Evolutionary conservation across 2,797 vertebrate genomes (phyloP), one percentile per base, ranked within the genome.

Genomic region (Aeoliscus strigatus): DNA sequence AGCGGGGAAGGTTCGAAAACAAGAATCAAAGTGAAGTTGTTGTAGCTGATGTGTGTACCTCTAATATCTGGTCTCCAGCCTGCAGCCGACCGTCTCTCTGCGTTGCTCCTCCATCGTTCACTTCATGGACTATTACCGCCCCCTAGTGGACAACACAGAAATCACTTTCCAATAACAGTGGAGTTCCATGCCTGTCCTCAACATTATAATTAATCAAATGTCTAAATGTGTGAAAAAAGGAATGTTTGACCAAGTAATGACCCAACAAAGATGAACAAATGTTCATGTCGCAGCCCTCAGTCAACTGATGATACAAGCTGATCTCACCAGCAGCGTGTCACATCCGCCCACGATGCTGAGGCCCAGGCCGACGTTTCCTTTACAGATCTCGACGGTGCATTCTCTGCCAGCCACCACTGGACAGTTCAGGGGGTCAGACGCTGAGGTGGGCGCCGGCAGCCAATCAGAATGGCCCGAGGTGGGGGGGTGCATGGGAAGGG

Each of bases 41-140:
- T n/a, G n/a, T n/a, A n/a, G 18, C 18, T 3, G 3, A 6, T 21
- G 18, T 21, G 18, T 21, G 18, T 8, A 97, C 96, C 91, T 99
- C 93, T 65, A 97, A 78, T 79, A 98, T 93, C 64, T 96, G 92
- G 81, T 97, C 96, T 31, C 96, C 96, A 58, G 94, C 92, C 88
- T 90, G 92, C 2, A 98, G 83, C 59, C 94, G 88, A 14, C 94
- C 93, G 39, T 99, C 96, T 83, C 91, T 95, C 62, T 92, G 92
- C 25, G 94, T 92, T 16, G 93, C 93, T 45, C 96, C 94, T 50
- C 93, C 94, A 76, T 95, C 90, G 64, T 96, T 97, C 8, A 98
- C 92, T 79, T 98, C 94, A 60, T 97, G 94, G 78, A 97, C 91
- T 71, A 97, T 91, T 70, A 97, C 93, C 65, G 89, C 89, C 60